Evolutionary conservation across 2,113 vertebrate species (phyloP).

Genomic region (Mormoops blainvillei): DNA sequence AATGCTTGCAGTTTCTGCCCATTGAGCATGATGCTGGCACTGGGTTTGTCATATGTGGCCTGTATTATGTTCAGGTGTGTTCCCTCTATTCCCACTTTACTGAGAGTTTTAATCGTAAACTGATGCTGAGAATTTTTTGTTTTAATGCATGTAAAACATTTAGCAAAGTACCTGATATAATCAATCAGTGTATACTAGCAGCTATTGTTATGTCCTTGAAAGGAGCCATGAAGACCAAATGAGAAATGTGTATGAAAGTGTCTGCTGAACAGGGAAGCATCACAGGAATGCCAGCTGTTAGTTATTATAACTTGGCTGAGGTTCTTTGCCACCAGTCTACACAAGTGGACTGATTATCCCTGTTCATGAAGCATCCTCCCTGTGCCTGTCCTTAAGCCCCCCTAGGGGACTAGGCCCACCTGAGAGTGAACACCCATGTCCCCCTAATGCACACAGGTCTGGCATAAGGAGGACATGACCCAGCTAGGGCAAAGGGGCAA

Average conservation of each 20-base stretch:
- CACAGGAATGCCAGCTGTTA: fast-evolving
- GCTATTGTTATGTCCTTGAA: neutral
- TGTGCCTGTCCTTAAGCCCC: neutral
- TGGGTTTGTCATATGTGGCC: too few relatives aligned
- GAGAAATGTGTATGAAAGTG: neutral
- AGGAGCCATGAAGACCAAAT: neutral
- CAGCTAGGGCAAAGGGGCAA: fast-evolving
- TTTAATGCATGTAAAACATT: neutral
- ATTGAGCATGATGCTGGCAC: too few relatives aligned
- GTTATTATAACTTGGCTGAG: neutral
- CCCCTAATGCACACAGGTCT: neutral
- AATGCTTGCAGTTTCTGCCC: too few relatives aligned
- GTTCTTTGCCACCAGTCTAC: neutral
- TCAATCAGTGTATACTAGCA: neutral
- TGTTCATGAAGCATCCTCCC: neutral
- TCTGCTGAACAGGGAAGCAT: neutral
- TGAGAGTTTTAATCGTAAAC: too few relatives aligned
- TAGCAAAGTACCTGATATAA: neutral
- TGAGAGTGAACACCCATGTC: neutral
- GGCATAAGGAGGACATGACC: neutral
- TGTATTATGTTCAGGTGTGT: too few relatives aligned
- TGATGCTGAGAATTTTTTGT: neutral
- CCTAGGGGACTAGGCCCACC: neutral
- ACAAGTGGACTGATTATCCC: fast-evolving
- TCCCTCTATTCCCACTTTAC: too few relatives aligned